These are phyloP conservation scores for Sebastes diploproa DNA, from an alignment of 2,797 vertebrate genomes.

Conservation along the genomic window DNA sequence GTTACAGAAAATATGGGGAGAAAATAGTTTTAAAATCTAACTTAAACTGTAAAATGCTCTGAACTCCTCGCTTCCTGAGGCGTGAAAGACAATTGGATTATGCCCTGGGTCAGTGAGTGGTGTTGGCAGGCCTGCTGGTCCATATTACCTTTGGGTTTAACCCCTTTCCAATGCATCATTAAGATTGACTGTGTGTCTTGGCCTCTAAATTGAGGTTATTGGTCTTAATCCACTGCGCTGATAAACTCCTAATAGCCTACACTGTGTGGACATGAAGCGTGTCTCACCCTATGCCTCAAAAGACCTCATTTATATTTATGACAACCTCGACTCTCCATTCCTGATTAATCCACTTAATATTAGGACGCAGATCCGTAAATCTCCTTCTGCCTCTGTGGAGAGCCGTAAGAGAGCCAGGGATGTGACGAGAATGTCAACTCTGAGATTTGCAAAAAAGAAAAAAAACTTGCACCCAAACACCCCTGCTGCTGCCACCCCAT, in stretches of 20 bases:
- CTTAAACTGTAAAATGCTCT: constrained; percentile 19
- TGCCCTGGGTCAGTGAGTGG: constrained; percentile 51
- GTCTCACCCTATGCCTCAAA: constrained; percentile 53
- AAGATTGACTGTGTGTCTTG: constrained; percentile 63
- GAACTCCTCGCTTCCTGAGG: constrained; percentile 32
- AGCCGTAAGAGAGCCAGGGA: constrained; percentile 46
- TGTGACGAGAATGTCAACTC: constrained; percentile 73
- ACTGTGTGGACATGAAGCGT: constrained; percentile 62
- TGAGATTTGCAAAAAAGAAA: constrained; percentile 45
- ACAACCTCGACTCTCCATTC: constrained; percentile 75
- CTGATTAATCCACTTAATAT: constrained; percentile 84
- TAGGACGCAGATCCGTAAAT: constrained; percentile 74
- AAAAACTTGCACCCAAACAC: constrained; percentile 17
- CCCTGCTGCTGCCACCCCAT: constrained; percentile 19
- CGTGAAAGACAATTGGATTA: constrained; percentile 62
- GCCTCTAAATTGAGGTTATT: constrained; percentile 75
- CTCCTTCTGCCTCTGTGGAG: constrained; percentile 59
- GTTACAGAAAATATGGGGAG: background rate
- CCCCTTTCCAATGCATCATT: constrained; percentile 68
- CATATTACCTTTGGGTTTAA: constrained; percentile 66
- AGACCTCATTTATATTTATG: constrained; percentile 82
- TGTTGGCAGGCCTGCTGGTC: constrained; percentile 54
- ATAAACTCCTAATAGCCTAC: constrained; percentile 74
- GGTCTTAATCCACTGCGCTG: constrained; percentile 72
- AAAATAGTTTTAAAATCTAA: constrained; percentile 8